Base-by-base conservation (phyloP, 2,113 vertebrate genomes). In the Plecotus auritus region DNA sequence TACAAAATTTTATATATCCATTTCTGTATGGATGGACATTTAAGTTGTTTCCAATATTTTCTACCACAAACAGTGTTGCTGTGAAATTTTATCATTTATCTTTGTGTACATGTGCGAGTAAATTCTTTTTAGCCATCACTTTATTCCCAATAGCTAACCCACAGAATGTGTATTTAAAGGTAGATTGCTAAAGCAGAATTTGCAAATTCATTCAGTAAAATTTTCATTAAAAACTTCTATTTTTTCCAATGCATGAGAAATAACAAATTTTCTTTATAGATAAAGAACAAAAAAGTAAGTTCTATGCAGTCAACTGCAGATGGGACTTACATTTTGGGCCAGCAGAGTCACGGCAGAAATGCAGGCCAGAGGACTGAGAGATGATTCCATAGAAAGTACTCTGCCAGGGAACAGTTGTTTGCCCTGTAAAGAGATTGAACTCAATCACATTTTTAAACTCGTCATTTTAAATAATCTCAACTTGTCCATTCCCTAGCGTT, bases 171-270 rank as follows among this genome's bases (percentile, higher is more conserved):
- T 89, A 69, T 73, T 83, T 86, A 85, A 92, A 85, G 49, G 70
- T 2, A 88, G n/a, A 86, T 30, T 70, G 64, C 84, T 80, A 37
- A 84, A 80, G 80, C 28, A 86, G 32, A 87, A 35, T 80, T 91
- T 91, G 81, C 76, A 93, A 78, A 89, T 76, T 18, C 37, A 40
- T 80, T 83, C 69, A 93, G 51, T 28, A 82, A 93, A 93, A 73
- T 74, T 66, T 2, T 11, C 23, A 67, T n/a, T 8, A 17, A 80
- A 54, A 81, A 42, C 17, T 54, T 70, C 13, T 37, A 51, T 14
- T 83, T 87, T 90, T 86, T 45, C 30, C 42, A 56, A n/a, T 17
- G 35, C 12, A 5, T 47, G n/a, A 45, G 49, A 95, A 91, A 56
- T 42, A 47, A 69, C 35, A 88, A 37, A n/a, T 66, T 66, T 85